Base-by-base conservation (phyloP, 2,797 vertebrate genomes). In the Chaetophractus vellerosus region DNA sequence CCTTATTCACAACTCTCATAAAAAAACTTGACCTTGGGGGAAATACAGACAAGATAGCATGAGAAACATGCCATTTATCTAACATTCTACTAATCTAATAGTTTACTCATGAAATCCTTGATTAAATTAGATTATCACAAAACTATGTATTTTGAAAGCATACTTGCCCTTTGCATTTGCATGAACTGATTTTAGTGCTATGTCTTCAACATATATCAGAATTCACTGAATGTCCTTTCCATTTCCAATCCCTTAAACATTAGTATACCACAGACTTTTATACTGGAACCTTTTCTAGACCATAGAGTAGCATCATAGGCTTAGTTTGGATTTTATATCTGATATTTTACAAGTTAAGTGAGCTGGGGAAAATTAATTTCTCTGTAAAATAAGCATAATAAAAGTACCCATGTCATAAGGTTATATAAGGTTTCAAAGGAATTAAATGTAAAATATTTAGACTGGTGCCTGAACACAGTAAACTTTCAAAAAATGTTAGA, bases 101-200 rank as follows among this genome's bases (percentile, higher is more conserved):
- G 24, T n/a, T 94, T 71, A 87, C 94, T 84, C 15, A 63, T 81
- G 33, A 92, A 33, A 11, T 59, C 23, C 12, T 72, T 28, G 23
- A 0, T 88, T 81, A 75, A 89, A 45, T 84, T 14, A 55, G n/a
- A 80, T 63, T 79, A 69, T 33, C 9, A 38, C 26, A 92, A 74
- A 19, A 52, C 72, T 23, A 21, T 14, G 2, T 59, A 61, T 52
- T 76, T 81, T 78, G 69, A 96, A 23, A 4, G 18, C 23, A 48
- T 69, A 45, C 38, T 64, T 41, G 16, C 14, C 45, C 9, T 82
- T 71, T 88, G 61, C 21, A 38, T 91, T 69, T 87, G 66, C 33
- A 41, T 68, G 48, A 75, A 91, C 6, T 90, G 14, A n/a, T 69
- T 63, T 85, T 50, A 57, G 14, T 83, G 10, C 18, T 57, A 38